Evolutionary conservation across 2,888 invertebrate genomes (phyloP).

Genomic region (Pheosia gnoma): DNA sequence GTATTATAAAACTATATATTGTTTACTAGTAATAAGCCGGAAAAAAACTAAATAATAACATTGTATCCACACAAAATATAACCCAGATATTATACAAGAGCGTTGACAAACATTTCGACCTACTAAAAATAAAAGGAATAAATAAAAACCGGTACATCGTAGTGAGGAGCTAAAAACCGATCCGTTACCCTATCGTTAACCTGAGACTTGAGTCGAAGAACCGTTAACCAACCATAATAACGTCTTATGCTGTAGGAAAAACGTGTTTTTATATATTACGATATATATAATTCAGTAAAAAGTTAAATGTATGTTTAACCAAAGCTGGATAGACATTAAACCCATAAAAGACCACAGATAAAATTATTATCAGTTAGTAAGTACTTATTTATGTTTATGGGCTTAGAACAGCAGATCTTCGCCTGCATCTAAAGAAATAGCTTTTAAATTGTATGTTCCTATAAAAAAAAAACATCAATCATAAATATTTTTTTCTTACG

Average conservation of each 20-base stretch:
- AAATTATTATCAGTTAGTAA: no score
- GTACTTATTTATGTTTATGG: no score
- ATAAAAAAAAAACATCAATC: no score
- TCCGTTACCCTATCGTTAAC: slow-evolving; percentile 49
- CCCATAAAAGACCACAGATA: no score
- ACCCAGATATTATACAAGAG: not conserved
- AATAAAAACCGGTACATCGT: slow-evolving; percentile 10
- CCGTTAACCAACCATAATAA: slow-evolving; percentile 28
- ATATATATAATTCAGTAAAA: not conserved
- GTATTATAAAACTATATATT: no score
- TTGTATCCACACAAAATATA: not conserved
- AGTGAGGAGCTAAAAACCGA: slow-evolving; percentile 22
- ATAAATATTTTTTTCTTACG: no score
- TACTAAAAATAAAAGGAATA: slow-evolving; percentile 24
- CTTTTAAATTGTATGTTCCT: no score
- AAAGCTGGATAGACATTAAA: not conserved
- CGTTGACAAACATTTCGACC: not conserved
- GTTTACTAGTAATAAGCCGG: no score
- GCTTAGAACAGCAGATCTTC: no score
- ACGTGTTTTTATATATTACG: no score
- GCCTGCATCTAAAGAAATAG: no score
- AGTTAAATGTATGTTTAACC: not conserved
- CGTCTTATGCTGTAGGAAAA: not conserved
- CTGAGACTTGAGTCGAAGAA: slow-evolving; percentile 20
- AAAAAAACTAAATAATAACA: not conserved